phyloP scores from a whole-genome alignment of 2,113 vertebrate species.

The Atrichornis clamosus region DNA sequence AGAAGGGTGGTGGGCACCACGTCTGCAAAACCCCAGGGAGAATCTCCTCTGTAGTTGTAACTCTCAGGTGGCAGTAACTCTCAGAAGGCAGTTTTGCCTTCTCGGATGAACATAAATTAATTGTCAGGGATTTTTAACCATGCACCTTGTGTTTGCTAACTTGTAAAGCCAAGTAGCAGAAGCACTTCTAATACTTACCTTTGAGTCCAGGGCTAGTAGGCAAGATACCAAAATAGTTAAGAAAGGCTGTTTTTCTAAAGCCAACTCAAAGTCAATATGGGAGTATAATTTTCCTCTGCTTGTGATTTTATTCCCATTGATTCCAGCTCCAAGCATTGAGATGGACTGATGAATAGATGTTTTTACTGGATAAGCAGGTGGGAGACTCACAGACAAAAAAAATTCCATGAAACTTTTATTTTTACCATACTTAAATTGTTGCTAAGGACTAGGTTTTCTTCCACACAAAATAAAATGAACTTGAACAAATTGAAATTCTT shows the following conservation, averaged over 20 bases:
- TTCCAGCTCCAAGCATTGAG: slow-evolving; percentile 7
- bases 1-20: background rate
- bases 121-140: background rate
- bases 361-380: slow-evolving; percentile 46
- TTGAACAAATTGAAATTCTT: background rate
- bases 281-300: background rate
- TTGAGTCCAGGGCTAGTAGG: background rate
- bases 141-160: background rate
- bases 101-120: background rate
- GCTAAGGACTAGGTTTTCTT: slow-evolving; percentile 33
- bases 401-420: background rate
- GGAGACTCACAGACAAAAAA: background rate
- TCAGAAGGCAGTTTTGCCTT: background rate
- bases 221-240: background rate
- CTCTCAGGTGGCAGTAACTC: background rate
- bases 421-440: slow-evolving; percentile 2
- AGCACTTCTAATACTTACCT: background rate
- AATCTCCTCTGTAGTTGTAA: background rate
- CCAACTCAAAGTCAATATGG: background rate
- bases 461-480: slow-evolving; percentile 30
- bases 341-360: background rate
- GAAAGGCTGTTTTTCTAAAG: background rate
- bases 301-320: slow-evolving; percentile 4
- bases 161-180: background rate
- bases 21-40: background rate